Conservation (phyloP, 2,888 invertebrate genomes). For the Ormyrus thymus region DNA sequence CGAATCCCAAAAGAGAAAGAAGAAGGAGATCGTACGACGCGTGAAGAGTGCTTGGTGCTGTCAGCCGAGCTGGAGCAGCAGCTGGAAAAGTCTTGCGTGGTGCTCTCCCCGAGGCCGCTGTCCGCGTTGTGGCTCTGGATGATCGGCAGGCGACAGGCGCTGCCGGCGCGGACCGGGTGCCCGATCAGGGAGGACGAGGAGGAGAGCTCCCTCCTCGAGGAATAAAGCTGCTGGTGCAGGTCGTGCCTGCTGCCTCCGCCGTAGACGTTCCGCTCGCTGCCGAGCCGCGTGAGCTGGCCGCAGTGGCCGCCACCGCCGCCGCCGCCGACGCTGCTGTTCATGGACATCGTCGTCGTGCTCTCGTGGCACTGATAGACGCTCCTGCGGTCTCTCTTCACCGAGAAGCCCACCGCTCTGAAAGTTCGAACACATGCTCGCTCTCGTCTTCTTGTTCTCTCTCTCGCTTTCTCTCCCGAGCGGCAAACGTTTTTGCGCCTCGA, state of each 20-base stretch:
- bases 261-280: conserved; percentile 2
- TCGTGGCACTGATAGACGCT: conserved; percentile 55
- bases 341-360: conserved; percentile 39
- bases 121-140: conserved; percentile 64
- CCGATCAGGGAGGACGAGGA: conserved; percentile 46
- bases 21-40: conserved; percentile 67
- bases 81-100: conserved; percentile 74
- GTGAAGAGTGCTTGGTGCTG: conserved; percentile 70
- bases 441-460: conserved; percentile 10
- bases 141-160: conserved; percentile 42
- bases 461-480: neutral
- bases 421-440: conserved; percentile 44
- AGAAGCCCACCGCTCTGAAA: conserved; percentile 73
- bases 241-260: conserved; percentile 33
- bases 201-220: conserved; percentile 69
- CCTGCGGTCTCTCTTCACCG: conserved; percentile 72
- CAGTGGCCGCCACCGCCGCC: conserved; percentile 30
- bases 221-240: conserved; percentile 50
- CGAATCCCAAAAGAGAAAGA: conserved; percentile 1
- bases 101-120: conserved; percentile 74
- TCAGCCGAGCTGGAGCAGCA: conserved; percentile 74
- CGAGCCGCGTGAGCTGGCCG: too few relatives aligned
- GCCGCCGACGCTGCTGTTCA: conserved; percentile 40
- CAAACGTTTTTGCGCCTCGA: neutral
- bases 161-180: conserved; percentile 26